A percentile compares a stretch with the other conserved stretches of the same genome.
phyloP scores from a whole-genome alignment of 2,113 vertebrate species.

The Corapipo altera region DNA sequence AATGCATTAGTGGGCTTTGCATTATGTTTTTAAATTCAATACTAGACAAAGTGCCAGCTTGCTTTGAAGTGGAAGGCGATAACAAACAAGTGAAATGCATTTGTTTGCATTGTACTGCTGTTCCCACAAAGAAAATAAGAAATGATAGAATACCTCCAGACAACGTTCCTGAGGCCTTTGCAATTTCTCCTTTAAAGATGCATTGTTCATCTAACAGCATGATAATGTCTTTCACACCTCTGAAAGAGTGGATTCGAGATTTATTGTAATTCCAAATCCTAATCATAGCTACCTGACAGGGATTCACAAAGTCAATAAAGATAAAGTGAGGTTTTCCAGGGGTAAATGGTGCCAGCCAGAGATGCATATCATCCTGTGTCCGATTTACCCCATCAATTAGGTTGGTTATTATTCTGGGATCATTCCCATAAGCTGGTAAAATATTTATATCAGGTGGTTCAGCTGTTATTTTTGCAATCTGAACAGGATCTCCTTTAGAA shows the following conservation, averaged over 20 bases:
- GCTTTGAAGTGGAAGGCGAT: neutral
- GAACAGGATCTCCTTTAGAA: slow-evolving; percentile 85
- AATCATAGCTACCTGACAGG: slow-evolving; percentile 90
- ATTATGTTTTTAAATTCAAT: neutral
- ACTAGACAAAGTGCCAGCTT: neutral
- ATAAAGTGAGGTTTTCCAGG: slow-evolving; percentile 82
- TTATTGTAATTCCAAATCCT: slow-evolving; percentile 99
- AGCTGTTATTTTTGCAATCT: slow-evolving; percentile 77
- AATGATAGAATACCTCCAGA: slow-evolving; percentile 82
- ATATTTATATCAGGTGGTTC: slow-evolving; percentile 93
- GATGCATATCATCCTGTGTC: slow-evolving; percentile 97
- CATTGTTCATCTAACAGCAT: slow-evolving; percentile 85
- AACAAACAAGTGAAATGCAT: neutral
- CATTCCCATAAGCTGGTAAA: slow-evolving; percentile 87
- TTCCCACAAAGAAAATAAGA: neutral
- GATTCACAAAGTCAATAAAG: slow-evolving; percentile 80
- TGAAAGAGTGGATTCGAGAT: slow-evolving; percentile 94
- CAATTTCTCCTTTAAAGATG: slow-evolving; percentile 95
- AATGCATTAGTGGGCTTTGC: neutral
- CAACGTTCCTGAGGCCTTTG: slow-evolving; percentile 93
- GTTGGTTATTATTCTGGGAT: slow-evolving; percentile 86
- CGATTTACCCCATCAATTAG: slow-evolving; percentile 88
- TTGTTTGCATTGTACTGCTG: neutral
- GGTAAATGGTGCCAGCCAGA: slow-evolving; percentile 95
- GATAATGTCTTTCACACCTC: slow-evolving; percentile 88